Percentiles rank a stretch among this genome's conserved stretches.
phyloP scores from a whole-genome alignment of 2,888 invertebrate species.

The Campoplex nolae region DNA sequence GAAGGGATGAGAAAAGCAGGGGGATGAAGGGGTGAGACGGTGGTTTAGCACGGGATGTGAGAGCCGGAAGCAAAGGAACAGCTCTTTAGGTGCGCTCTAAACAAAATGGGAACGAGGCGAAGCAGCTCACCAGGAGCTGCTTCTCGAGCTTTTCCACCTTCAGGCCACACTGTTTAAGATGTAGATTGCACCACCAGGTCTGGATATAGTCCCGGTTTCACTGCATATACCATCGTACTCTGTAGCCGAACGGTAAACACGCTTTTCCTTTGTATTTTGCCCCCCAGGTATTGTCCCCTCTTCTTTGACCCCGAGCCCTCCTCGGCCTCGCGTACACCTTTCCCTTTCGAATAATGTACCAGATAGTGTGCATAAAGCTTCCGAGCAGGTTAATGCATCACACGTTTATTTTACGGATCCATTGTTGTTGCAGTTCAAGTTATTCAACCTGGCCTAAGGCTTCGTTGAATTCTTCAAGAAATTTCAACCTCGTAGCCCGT shows the following conservation, averaged over 20 bases:
- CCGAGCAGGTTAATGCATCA: constrained; percentile 11
- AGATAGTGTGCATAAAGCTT: constrained; percentile 41
- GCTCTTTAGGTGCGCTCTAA: constrained; percentile 46
- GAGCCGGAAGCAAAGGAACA: constrained; percentile 49
- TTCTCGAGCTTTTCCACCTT: constrained; percentile 43
- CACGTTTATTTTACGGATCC: constrained; percentile 45
- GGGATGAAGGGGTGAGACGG: neutral
- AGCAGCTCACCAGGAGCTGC: constrained; percentile 54
- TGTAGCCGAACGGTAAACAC: constrained; percentile 74
- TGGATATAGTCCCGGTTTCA: constrained; percentile 23
- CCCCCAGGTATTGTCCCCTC: constrained; percentile 66
- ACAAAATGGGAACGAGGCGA: constrained; percentile 59
- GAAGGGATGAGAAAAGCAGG: neutral
- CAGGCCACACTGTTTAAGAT: constrained; percentile 74
- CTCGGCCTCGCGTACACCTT: constrained; percentile 41
- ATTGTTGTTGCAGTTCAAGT: constrained; percentile 42
- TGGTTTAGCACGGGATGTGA: constrained; percentile 4
- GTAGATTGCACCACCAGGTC: constrained; percentile 76
- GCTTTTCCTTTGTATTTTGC: constrained; percentile 70
- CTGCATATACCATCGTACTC: constrained; percentile 43
- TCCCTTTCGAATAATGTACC: constrained; percentile 56
- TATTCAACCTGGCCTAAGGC: constrained; percentile 17
- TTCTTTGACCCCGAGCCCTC: neutral
- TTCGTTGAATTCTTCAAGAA: neutral
- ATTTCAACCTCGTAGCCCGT: neutral